A percentile compares a stretch with the other conserved stretches of the same genome.
Evolutionary conservation across 2,113 vertebrate species (phyloP).

Genomic region (Sylvietta virens): DNA sequence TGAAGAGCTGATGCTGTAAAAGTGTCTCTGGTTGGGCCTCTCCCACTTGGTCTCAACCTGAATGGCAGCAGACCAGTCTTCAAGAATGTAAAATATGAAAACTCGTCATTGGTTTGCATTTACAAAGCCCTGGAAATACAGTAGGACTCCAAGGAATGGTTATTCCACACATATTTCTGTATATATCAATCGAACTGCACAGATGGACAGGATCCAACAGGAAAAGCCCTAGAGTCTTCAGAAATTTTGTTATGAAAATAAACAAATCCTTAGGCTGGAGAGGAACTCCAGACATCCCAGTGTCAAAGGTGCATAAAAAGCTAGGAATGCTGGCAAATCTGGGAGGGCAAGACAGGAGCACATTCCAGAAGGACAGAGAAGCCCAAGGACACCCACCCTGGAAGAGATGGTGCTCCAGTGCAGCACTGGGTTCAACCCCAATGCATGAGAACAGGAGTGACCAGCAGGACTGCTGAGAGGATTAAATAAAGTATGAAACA

Average conservation of each 20-base stretch:
- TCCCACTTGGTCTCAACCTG: not conserved
- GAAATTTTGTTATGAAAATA: not conserved
- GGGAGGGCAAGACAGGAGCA: not conserved
- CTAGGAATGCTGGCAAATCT: not conserved
- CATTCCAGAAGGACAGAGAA: not conserved
- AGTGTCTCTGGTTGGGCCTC: not conserved
- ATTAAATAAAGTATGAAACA: not conserved
- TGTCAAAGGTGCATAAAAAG: not conserved
- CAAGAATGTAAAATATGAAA: not conserved
- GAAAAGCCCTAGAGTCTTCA: not conserved
- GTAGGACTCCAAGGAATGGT: not conserved
- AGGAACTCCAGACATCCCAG: not conserved
- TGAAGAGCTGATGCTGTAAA: not conserved
- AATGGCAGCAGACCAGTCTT: not conserved
- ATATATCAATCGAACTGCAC: not conserved
- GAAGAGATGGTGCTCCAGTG: not conserved
- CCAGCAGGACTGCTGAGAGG: not conserved
- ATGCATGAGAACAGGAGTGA: rapidly evolving
- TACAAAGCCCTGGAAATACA: not conserved
- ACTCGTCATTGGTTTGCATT: not conserved
- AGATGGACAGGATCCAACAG: not conserved
- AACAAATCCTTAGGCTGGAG: not conserved
- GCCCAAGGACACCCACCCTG: not conserved
- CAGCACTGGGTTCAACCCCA: not conserved
- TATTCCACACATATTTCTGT: not conserved